phyloP scores from a whole-genome alignment of 2,797 vertebrate genomes.

The Malurus leucopterus region DNA sequence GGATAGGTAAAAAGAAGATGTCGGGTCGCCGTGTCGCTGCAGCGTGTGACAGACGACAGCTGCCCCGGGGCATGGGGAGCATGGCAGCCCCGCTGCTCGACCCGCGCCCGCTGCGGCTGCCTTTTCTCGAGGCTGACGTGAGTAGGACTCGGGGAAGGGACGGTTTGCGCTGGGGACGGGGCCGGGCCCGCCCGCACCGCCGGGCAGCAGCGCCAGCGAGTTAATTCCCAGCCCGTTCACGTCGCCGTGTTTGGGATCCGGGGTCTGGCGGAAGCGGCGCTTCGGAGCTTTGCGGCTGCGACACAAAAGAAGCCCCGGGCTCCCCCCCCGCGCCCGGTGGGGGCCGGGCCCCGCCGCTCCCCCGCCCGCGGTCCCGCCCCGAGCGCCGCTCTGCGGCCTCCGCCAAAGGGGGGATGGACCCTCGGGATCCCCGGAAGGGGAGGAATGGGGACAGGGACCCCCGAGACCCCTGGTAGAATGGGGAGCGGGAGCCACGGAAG shows the following conservation, averaged over 20 bases:
- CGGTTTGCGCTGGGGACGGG: neutral
- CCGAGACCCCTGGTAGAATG: neutral
- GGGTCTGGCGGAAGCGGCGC: neutral
- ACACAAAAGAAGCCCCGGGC: neutral
- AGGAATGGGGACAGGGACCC: no score
- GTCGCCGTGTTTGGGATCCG: neutral
- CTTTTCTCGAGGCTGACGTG: slow-evolving; percentile 63
- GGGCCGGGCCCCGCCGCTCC: neutral
- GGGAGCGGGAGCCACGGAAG: neutral
- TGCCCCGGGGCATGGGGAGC: slow-evolving; percentile 53
- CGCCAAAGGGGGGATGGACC: neutral
- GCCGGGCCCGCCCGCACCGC: neutral
- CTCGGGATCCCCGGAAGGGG: no score
- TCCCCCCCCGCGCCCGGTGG: neutral
- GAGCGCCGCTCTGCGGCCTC: neutral
- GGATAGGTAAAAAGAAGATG: slow-evolving; percentile 60
- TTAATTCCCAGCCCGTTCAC: neutral
- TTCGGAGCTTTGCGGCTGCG: neutral
- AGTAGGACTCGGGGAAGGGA: slow-evolving; percentile 21
- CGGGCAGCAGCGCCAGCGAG: fast-evolving
- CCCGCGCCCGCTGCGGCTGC: slow-evolving; percentile 47
- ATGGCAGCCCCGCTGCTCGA: slow-evolving; percentile 46
- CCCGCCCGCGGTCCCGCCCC: neutral
- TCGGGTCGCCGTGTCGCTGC: slow-evolving; percentile 55
- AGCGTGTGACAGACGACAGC: slow-evolving; percentile 47